These are phyloP conservation scores for Ormyrus nitidulus DNA, from an alignment of 2,888 invertebrate species.

Conservation along the genomic window DNA sequence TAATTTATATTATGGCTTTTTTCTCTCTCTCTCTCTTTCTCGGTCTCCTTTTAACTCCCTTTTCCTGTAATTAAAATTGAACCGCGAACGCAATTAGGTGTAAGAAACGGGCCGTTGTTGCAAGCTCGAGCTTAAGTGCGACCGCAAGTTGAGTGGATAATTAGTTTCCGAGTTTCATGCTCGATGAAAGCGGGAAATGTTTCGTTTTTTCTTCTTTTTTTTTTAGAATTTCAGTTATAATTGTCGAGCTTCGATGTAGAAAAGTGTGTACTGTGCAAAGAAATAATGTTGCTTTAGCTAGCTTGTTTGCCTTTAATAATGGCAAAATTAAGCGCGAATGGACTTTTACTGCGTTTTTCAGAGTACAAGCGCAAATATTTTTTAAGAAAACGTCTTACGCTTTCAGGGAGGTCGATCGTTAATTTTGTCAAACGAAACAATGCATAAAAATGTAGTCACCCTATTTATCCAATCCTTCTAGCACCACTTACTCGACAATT, in stretches of 20 bases:
- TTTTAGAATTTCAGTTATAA: conserved; percentile 2
- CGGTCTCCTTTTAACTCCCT: neutral
- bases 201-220: conserved; percentile 25
- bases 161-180: conserved; percentile 35
- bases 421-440: too few species aligned
- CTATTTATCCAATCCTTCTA: too few species aligned
- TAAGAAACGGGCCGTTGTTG: conserved; percentile 33
- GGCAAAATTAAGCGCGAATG: neutral
- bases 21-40: too few species aligned
- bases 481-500: neutral
- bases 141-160: conserved; percentile 35
- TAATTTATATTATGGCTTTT: neutral
- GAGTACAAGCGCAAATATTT: too few species aligned
- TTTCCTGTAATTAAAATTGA: conserved; percentile 49
- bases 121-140: conserved; percentile 1
- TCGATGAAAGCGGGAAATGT: conserved; percentile 35
- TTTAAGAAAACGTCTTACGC: too few species aligned
- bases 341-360: conserved; percentile 3
- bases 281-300: too few species aligned
- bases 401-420: too few species aligned
- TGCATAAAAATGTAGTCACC: too few species aligned
- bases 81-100: conserved; percentile 44
- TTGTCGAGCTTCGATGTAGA: neutral
- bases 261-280: neutral
- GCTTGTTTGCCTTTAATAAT: neutral